Percentiles rank a stretch among this genome's conserved stretches.
Evolutionary conservation across 2,888 invertebrate species (phyloP).

Genomic region (Myopa tessellatipennis): DNA sequence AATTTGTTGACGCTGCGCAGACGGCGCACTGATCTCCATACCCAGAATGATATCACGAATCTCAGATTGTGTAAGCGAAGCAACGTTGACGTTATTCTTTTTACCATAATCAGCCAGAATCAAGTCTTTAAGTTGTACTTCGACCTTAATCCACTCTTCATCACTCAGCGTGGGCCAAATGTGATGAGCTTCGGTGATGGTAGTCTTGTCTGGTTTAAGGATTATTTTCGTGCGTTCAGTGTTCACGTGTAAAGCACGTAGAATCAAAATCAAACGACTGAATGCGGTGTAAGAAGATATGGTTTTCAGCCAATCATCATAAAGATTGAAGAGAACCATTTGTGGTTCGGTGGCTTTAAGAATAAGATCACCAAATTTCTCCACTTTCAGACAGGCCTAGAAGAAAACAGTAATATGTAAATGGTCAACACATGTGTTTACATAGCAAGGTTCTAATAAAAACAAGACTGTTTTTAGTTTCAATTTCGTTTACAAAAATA

Average conservation of each 20-base stretch:
- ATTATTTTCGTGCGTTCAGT: conserved; percentile 99
- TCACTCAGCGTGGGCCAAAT: conserved; percentile 98
- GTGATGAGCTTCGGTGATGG: conserved; percentile 98
- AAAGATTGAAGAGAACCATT: conserved; percentile 99
- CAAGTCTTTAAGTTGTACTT: conserved; percentile 97
- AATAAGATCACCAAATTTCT: conserved; percentile 99
- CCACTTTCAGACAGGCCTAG: conserved; percentile 98
- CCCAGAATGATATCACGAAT: conserved; percentile 99
- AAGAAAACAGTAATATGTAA: conserved; percentile 68
- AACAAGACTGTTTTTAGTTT: background rate
- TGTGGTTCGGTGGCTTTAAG: conserved; percentile 99
- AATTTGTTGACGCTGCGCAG: conserved; percentile 98
- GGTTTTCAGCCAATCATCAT: conserved; percentile 99
- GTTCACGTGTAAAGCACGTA: conserved; percentile 97
- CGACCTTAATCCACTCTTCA: conserved; percentile 99
- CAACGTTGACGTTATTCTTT: conserved; percentile 99
- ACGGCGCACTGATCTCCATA: conserved; percentile 99
- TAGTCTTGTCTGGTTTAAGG: conserved; percentile 98
- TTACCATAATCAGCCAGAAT: conserved; percentile 99
- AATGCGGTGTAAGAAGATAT: conserved; percentile 99
- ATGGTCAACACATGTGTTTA: background rate
- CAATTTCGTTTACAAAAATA: conserved; percentile 75
- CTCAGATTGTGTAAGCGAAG: conserved; percentile 98
- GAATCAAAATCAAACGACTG: conserved; percentile 94
- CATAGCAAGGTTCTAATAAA: background rate